Evolutionary conservation across 2,113 vertebrate genomes (phyloP), one percentile per base, ranked within the genome.

Genomic region (Strix aluco): DNA sequence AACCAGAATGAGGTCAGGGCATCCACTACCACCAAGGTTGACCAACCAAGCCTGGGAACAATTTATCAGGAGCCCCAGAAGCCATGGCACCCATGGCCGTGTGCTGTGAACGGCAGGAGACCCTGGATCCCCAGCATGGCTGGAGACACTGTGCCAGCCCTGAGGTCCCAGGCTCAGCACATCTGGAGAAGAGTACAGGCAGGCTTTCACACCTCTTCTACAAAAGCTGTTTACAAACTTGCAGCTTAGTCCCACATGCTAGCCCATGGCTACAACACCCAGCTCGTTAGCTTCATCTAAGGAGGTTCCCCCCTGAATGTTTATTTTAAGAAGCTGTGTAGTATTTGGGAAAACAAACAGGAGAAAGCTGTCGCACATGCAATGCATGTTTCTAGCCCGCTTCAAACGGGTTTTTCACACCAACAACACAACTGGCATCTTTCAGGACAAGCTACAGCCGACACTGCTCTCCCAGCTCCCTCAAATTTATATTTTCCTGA

Each of bases 11-110:
- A 73, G 26, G 7, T 25, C 14, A 57, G 34, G 20, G 21, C 15
- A 51, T 34, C 38, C 26, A 47, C 25, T n/a, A 51, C 29, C 42
- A 74, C 15, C 2, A 0, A 44, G 29, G 14, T n/a, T 6, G 2
- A 34, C 18, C 18, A 84, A 14, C 7, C 44, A 86, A 67, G 11
- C 29, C 42, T 42, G 52, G 20, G 27, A 55, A 47, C 40, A 72
- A 71, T 47, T 84, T 67, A 42, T 22, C 47, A 46, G 34, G 32
- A 10, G 7, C 2, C 9, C 5, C 27, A n/a, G 55, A 51, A 51
- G 11, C 63, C 30, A 5, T 8, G 47, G 40, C 29, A 74, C 42
- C 21, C 0, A 0, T 10, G 30, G 25, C 30, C 29, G 17, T 1
- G 0, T 10, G 44, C 54, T 73, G 30, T 15, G 40, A 78, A 47